Conservation (phyloP, 2,113 vertebrate species). For the Panthera tigris region DNA sequence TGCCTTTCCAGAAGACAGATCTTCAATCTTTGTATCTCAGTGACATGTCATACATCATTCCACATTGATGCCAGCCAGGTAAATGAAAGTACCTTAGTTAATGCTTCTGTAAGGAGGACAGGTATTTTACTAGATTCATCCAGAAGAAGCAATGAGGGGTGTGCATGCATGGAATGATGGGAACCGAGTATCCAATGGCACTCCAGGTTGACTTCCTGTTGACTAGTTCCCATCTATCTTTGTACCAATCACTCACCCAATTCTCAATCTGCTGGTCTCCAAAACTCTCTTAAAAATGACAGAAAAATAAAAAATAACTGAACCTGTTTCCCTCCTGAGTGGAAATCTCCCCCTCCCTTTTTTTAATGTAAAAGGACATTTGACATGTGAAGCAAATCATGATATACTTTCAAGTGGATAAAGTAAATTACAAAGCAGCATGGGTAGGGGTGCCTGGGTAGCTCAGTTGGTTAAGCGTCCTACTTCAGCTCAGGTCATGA, state of each 20-base stretch:
- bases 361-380: not conserved
- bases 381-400: constrained; percentile 21
- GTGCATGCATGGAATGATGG: not conserved
- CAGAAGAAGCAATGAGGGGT: not conserved
- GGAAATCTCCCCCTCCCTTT: not conserved
- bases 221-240: not conserved
- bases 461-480: too few species aligned
- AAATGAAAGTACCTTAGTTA: not conserved
- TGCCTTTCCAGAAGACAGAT: not conserved
- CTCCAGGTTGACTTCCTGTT: too few species aligned
- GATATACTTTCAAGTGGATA: not conserved
- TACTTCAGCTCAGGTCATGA: too few species aligned
- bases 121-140: not conserved
- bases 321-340: not conserved
- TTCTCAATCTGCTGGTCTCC: not conserved
- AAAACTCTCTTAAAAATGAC: too few species aligned
- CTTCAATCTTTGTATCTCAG: not conserved
- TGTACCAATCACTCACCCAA: not conserved
- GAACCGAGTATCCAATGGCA: not conserved
- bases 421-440: not conserved
- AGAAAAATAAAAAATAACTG: too few species aligned
- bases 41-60: not conserved
- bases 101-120: not conserved
- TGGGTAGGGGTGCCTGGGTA: too few species aligned
- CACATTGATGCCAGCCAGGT: not conserved